These are phyloP conservation scores for Nymphalis polychloros DNA, from an alignment of 2,888 invertebrate species.

Conservation along the genomic window DNA sequence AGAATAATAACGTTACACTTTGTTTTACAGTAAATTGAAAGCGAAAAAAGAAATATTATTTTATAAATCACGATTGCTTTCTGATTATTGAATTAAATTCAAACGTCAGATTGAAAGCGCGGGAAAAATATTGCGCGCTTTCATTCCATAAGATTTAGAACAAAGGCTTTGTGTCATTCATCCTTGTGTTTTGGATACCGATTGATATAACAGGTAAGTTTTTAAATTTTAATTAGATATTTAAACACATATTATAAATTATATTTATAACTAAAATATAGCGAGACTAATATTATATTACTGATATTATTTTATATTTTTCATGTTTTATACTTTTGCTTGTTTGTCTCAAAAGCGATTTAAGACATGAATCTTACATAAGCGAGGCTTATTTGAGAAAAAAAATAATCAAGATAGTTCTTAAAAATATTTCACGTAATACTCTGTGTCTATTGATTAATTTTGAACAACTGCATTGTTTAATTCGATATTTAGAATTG, in stretches of 20 bases:
- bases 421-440: too few relatives aligned
- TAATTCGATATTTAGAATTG: too few relatives aligned
- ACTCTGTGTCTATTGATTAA: too few relatives aligned
- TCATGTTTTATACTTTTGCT: too few relatives aligned
- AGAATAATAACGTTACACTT: constrained; percentile 52
- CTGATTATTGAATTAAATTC: not conserved
- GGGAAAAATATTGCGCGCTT: constrained; percentile 43
- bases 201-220: constrained; percentile 45
- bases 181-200: constrained; percentile 44
- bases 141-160: constrained; percentile 38
- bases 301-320: too few relatives aligned
- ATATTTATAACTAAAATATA: not conserved
- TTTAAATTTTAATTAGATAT: not conserved
- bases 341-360: too few relatives aligned
- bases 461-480: too few relatives aligned
- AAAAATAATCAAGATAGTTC: too few relatives aligned
- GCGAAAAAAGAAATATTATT: constrained; percentile 2
- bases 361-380: too few relatives aligned
- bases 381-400: too few relatives aligned
- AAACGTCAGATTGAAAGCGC: constrained; percentile 45
- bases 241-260: not conserved
- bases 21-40: not conserved
- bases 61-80: constrained; percentile 13
- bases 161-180: constrained; percentile 48
- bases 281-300: too few relatives aligned